Base-by-base conservation (phyloP, 2,113 vertebrate genomes). In the Hemicordylus capensis region DNA sequence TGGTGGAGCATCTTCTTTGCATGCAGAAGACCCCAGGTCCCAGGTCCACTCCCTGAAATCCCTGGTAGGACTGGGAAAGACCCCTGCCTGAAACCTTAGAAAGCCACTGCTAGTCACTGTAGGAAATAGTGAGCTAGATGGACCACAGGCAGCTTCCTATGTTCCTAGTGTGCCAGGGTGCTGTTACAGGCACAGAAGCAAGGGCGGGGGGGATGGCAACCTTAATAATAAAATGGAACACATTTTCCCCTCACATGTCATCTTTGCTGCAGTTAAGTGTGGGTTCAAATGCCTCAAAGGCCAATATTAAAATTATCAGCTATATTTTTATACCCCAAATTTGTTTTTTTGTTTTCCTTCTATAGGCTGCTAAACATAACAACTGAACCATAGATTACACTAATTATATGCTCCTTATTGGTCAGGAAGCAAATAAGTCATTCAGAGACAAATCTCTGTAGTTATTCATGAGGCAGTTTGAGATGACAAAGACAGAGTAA, bases 351-450 rank as follows among this genome's bases (percentile, higher is more conserved):
- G 93, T 94, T 96, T 95, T 80, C 69, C 80, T 90, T 90, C 54
- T 80, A 83, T 94, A 91, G 89, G 87, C 89, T 92, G 88, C 84
- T 91, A 95, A 73, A 76, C 87, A 90, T 94, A 94, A 95, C 88
- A 88, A 93, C 90, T 93, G 96, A 96, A 95, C 94, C 94, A 95
- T 95, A 95, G 94, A 96, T 96, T 97, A 95, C 91, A 90, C 93
- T 95, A 97, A 97, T 97, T 97, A 94, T 92, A 90, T 89, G 90
- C 95, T 96, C 96, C 96, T 97, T 97, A 96, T 97, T 96, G 94
- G 91, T 91, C 92, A 93, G 93, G 69, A 94, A 96, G 89, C 81
- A 96, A 96, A 95, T 95, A 96, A 96, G 92, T 96, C 89, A 96
- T 96, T 96, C 90, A 93, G 94, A 95, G 91, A 91, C 94, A 96